These are phyloP conservation scores for Xiphophorus hellerii DNA, from an alignment of 2,113 vertebrate genomes.

Conservation along the genomic window DNA sequence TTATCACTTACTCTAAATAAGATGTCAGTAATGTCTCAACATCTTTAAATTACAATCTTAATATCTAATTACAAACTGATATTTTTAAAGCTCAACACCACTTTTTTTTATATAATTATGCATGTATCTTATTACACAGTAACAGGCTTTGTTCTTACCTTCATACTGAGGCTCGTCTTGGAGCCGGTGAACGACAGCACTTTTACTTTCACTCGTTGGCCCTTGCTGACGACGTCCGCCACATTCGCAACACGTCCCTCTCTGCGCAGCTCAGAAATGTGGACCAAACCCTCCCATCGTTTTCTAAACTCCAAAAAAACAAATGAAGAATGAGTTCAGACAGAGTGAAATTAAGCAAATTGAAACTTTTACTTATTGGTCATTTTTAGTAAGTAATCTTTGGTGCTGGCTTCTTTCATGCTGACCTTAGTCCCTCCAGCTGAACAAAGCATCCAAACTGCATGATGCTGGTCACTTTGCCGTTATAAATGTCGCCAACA, in stretches of 20 bases:
- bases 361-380: background rate
- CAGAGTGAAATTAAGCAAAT: background rate
- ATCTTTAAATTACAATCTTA: background rate
- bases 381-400: background rate
- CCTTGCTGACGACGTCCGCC: conserved; percentile 97
- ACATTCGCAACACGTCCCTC: conserved; percentile 97
- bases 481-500: conserved; percentile 96
- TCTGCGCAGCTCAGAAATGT: conserved; percentile 95
- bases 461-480: conserved; percentile 99
- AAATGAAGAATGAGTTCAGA: background rate
- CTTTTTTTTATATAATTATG: too few species aligned
- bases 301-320: conserved; percentile 79
- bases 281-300: conserved; percentile 97
- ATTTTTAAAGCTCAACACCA: too few species aligned
- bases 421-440: conserved; percentile 93
- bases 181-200: conserved; percentile 98
- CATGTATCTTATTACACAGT: background rate
- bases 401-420: background rate
- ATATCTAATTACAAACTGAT: background rate
- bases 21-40: background rate
- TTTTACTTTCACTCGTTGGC: conserved; percentile 96
- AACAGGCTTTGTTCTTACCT: conserved; percentile 78
- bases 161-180: conserved; percentile 99
- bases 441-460: conserved; percentile 99
- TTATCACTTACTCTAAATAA: background rate